Evolutionary conservation across 2,888 invertebrate genomes (phyloP), one percentile per base, ranked within the genome.

Genomic region (Syritta pipiens): DNA sequence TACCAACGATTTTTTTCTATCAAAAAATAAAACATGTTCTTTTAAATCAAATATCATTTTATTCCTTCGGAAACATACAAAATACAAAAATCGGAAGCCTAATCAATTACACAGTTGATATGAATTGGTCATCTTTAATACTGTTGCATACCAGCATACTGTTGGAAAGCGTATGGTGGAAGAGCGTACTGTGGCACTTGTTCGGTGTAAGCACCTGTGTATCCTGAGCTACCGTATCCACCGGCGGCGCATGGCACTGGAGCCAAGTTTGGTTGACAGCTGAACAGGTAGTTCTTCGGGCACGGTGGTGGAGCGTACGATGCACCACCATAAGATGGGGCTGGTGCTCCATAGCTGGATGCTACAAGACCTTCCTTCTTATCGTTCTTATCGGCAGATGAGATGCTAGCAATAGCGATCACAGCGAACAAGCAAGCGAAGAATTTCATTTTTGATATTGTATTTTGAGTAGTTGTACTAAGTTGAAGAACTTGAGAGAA

Each of bases 371-470:
- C 75, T 35, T 69, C 69, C 42, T 69, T 81, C 42, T 51, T 75
- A 9, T 75, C 75, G 24, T 12, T 19, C n/a, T 59, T 75, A 19
- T 83, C 82, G 22, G 86, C 85, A 32, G 84, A 83, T 6, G 83
- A 59, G 0, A 85, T 83, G 42, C 84, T 81, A 42, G 86, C 51
- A 72, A 85, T 84, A 59, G 17, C 57, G 67, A 84, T 20, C 62
- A 86, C 74, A 44, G 82, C 84, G 63, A 81, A 22, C n/a, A 85
- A 79, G 79, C 83, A 84, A 81, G 84, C 83, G 68, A 85, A 84
- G 83, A 83, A 84, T 84, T 86, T 85, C 86, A 86, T 86, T 48
- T n/a, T n/a, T n/a, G n/a, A n/a, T n/a, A n/a, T n/a, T n/a, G n/a
- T n/a, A n/a, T n/a, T 12, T 60, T 40, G 51, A 28, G 10, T 20